phyloP scores from a whole-genome alignment of 2,888 invertebrate species.

The Pyrocoelia pectoralis region DNA sequence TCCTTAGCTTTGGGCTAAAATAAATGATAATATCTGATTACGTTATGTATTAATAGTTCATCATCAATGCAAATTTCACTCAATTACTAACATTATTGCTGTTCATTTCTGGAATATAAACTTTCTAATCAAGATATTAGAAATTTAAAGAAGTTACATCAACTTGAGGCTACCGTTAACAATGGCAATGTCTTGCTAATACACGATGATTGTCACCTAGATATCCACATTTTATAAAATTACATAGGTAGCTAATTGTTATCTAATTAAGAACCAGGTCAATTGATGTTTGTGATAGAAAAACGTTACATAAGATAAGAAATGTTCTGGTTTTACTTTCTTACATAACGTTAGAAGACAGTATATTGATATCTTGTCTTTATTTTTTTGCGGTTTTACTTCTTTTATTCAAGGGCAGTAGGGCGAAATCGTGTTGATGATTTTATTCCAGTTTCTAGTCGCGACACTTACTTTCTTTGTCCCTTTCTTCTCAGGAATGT shows the following conservation, averaged over 20 bases:
- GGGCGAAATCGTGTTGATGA: not conserved
- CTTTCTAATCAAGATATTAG: constrained; percentile 5
- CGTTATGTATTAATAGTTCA: constrained; percentile 2
- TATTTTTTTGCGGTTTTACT: constrained; percentile 7
- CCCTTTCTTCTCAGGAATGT: too few species aligned
- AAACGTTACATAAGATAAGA: constrained; percentile 8
- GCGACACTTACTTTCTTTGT: not conserved
- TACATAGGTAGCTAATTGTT: not conserved
- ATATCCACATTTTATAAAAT: constrained; percentile 8
- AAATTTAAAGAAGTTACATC: constrained; percentile 3
- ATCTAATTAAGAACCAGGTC: not conserved
- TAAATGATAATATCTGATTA: not conserved
- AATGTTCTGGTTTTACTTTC: constrained; percentile 9
- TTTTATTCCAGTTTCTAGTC: not conserved
- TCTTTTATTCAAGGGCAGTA: constrained; percentile 8
- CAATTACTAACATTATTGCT: not conserved
- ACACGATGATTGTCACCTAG: constrained; percentile 6
- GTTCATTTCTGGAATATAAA: not conserved
- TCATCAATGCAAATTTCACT: constrained; percentile 10
- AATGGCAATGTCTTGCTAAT: constrained; percentile 6
- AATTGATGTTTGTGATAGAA: too few species aligned
- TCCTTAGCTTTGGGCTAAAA: not conserved
- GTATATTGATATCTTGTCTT: not conserved
- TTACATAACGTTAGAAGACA: constrained; percentile 6
- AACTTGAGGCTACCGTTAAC: constrained; percentile 4